phyloP scores from a whole-genome alignment of 2,113 vertebrate species.

The Geococcyx californianus region DNA sequence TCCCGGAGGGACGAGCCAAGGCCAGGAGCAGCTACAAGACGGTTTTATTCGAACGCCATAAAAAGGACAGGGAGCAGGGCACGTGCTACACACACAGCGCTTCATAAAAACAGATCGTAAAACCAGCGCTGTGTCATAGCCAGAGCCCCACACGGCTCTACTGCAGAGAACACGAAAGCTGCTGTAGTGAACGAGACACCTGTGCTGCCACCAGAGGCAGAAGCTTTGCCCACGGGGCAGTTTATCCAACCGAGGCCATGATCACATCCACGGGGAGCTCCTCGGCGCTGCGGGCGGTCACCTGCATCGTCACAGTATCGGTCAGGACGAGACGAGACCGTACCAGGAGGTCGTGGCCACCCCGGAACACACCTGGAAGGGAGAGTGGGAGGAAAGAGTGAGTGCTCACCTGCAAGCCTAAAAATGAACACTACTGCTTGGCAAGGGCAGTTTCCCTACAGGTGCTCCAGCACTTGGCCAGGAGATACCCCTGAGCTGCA shows the following conservation, averaged over 20 bases:
- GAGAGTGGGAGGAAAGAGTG: background rate
- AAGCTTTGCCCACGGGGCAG: background rate
- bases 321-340: conserved; percentile 78
- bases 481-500: background rate
- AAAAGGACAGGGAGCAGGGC: background rate
- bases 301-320: conserved; percentile 83
- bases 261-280: conserved; percentile 80
- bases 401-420: background rate
- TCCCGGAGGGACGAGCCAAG: background rate
- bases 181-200: background rate
- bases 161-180: background rate
- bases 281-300: conserved; percentile 78
- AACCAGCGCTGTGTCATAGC: background rate
- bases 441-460: background rate
- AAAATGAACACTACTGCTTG: background rate
- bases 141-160: background rate
- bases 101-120: background rate
- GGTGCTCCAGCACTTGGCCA: background rate
- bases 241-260: conserved; percentile 80
- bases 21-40: too few relatives aligned
- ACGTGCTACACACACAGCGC: background rate
- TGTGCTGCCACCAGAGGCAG: background rate
- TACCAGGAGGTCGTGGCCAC: conserved; percentile 80
- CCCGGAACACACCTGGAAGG: conserved; percentile 79
- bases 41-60: too few relatives aligned